Evolutionary conservation across 2,888 invertebrate genomes (phyloP).

Genomic region (Griposia aprilina): DNA sequence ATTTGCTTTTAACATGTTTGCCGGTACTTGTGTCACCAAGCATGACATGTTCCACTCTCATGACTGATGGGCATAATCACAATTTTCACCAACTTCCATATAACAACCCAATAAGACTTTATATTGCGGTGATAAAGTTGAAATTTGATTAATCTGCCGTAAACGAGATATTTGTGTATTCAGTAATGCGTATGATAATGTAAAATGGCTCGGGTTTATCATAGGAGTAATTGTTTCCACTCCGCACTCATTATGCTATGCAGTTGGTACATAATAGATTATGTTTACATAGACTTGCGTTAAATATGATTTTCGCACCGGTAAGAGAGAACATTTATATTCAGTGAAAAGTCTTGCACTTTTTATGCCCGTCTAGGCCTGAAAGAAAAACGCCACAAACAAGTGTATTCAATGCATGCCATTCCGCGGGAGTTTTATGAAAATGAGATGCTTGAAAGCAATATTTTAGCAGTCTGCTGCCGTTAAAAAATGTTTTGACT

Average conservation of each 20-base stretch:
- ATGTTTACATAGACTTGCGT: constrained; percentile 39
- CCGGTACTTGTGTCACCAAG: constrained; percentile 55
- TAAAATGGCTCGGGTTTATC: constrained; percentile 59
- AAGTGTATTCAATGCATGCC: constrained; percentile 48
- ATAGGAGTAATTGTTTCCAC: constrained; percentile 58
- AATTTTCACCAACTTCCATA: constrained; percentile 30
- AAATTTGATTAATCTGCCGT: constrained; percentile 35
- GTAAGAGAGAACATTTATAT: constrained; percentile 18
- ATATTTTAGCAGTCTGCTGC: constrained; percentile 36
- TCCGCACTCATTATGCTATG: constrained; percentile 45
- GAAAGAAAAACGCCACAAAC: constrained; percentile 32
- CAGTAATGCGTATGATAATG: constrained; percentile 58
- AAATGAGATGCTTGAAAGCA: constrained; percentile 44
- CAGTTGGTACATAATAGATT: constrained; percentile 39
- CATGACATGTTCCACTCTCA: constrained; percentile 55
- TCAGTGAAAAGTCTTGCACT: constrained; percentile 41
- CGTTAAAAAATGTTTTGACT: constrained; percentile 16
- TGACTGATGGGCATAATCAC: constrained; percentile 57
- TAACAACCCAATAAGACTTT: constrained; percentile 25
- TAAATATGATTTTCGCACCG: constrained; percentile 11
- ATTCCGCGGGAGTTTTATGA: constrained; percentile 30
- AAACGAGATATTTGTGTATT: constrained; percentile 34
- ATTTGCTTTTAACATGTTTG: constrained; percentile 57
- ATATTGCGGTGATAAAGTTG: constrained; percentile 45
- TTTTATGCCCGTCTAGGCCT: constrained; percentile 40